Percentiles rank a stretch among this genome's conserved stretches.
Conservation (phyloP, 2,113 vertebrate genomes). For the Perccottus glenii region DNA sequence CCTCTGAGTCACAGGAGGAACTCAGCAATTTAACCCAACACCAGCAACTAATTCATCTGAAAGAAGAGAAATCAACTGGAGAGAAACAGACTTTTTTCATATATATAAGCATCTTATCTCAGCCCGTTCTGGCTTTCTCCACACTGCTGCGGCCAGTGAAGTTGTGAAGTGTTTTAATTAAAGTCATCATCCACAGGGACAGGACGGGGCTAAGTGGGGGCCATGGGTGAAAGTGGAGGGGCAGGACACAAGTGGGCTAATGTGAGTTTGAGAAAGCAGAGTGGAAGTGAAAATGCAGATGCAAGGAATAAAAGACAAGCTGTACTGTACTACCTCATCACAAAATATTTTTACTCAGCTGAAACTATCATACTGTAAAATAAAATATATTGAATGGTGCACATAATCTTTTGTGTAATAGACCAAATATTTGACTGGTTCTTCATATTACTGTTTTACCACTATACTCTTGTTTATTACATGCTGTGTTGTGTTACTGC, state of each 20-base stretch:
- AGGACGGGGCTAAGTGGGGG: conserved; percentile 7
- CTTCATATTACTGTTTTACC: too few relatives aligned
- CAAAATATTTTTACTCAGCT: too few relatives aligned
- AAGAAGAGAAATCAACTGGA: conserved; percentile 1
- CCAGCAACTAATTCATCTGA: not conserved
- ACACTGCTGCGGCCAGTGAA: conserved; percentile 27
- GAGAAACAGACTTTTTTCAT: conserved; percentile 1
- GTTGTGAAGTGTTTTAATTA: conserved; percentile 52
- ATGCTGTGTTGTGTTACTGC: too few relatives aligned
- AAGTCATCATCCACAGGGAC: conserved; percentile 42
- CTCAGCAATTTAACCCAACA: conserved; percentile 31
- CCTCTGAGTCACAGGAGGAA: conserved; percentile 37
- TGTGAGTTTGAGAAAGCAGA: conserved; percentile 6
- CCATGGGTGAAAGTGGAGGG: conserved; percentile 9
- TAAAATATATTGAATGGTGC: too few relatives aligned
- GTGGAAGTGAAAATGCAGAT: not conserved
- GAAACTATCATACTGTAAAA: too few relatives aligned
- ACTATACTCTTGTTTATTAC: too few relatives aligned
- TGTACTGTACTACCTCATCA: not conserved
- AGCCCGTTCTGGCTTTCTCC: conserved; percentile 8
- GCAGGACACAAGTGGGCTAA: not conserved
- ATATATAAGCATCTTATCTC: conserved; percentile 25
- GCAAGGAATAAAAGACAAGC: not conserved
- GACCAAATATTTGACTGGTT: too few relatives aligned
- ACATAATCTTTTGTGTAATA: too few relatives aligned